Evolutionary conservation across 64 coral and sea anemone genomes (phyloP).

Genomic region (Porites australiensis): DNA sequence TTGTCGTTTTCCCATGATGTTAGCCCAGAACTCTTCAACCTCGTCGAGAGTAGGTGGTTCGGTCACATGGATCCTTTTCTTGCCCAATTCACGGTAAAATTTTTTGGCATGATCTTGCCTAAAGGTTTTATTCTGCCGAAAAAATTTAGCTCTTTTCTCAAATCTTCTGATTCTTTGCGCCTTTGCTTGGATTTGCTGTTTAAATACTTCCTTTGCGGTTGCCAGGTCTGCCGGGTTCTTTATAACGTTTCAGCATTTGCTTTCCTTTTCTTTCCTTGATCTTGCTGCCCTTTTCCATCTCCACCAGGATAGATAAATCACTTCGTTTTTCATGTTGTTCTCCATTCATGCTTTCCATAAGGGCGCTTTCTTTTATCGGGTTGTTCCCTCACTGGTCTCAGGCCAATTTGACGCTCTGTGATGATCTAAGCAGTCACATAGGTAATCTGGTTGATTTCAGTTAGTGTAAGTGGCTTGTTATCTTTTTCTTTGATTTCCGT

Average conservation of each 20-base stretch:
- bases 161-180: conserved; percentile 2
- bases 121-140: not conserved
- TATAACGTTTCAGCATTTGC: not conserved
- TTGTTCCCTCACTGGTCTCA: no score
- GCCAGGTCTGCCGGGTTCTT: not conserved
- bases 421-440: not conserved
- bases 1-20: conserved; percentile 12
- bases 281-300: not conserved
- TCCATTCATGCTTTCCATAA: not conserved
- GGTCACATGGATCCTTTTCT: not conserved
- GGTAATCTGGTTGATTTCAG: not conserved
- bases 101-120: not conserved
- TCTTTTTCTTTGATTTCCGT: not conserved
- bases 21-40: not conserved
- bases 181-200: conserved; percentile 2
- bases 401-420: no score
- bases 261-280: not conserved
- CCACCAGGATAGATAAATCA: not conserved
- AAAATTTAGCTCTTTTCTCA: not conserved
- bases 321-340: not conserved
- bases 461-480: not conserved
- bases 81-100: conserved; percentile 1
- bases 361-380: no score
- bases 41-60: not conserved
- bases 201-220: not conserved